Base-by-base conservation (phyloP, 2,113 vertebrate genomes). In the Carassius carassius region DNA sequence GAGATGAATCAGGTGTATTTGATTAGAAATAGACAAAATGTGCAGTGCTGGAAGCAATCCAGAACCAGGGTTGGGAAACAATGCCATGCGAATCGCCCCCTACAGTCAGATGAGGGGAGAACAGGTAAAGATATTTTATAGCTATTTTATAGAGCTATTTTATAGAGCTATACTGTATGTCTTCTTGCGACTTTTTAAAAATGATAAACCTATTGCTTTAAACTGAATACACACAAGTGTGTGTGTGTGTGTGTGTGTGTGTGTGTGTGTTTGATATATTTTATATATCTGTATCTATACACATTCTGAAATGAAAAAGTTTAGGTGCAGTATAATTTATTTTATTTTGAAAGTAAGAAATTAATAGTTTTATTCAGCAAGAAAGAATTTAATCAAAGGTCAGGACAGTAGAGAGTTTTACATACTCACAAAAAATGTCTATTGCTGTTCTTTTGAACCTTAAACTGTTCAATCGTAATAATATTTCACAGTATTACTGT, bases 11-110 rank as follows among this genome's bases (percentile, higher is more conserved):
- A 41, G 49, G 69, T 70, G 16, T 23, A 54, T n/a, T 74, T 58
- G 8, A 54, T 58, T 17, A 72, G 51, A 16, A 19, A 32, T 25
- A 54, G 14, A 9, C 47, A 32, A 76, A 32, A 54, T 29, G 47
- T 19, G 25, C 23, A 76, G 23, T 19, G 25, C 8, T 51, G 73
- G 44, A 51, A 13, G 13, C 17, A 51, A 17, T 75, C 73, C n/a
- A 54, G 23, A 23, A 54, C 47, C 23, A 29, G 73, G 23, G 47
- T 54, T 54, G 5, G 49, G 25, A 76, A 32, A 54, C 73, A 32
- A 49, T 77, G 29, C 21, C 51, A 9, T 76, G 78, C n/a, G 67
- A 54, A 81, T 9, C 41, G 62, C 83, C 83, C 70, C 83, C 85
- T 87, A 80, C 58, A 86, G 83, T 23, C 13, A 74, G 51, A 13